These are phyloP conservation scores for Cygnus buccinator DNA, from an alignment of 2,113 vertebrate species.

Conservation along the genomic window DNA sequence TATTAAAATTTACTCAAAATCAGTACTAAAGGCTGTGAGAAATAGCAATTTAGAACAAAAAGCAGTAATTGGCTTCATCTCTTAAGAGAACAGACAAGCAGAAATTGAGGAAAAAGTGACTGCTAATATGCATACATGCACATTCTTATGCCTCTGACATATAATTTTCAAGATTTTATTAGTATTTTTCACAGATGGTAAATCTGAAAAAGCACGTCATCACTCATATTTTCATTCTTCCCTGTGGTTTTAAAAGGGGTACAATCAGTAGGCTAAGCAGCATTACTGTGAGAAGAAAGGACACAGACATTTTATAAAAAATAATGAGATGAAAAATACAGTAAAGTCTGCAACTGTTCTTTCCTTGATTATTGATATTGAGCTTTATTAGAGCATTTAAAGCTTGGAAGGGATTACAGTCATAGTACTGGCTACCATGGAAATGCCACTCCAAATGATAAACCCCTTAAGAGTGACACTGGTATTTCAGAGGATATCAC, in stretches of 20 bases:
- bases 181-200: not conserved
- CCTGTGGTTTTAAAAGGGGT: not conserved
- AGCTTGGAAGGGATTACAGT: conserved; percentile 28
- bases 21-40: not conserved
- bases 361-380: conserved; percentile 26
- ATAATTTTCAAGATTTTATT: not conserved
- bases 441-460: conserved; percentile 46
- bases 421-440: conserved; percentile 1
- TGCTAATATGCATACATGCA: not conserved
- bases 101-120: not conserved
- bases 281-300: conserved; percentile 32
- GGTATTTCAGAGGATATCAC: conserved; percentile 12
- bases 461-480: not conserved
- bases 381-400: conserved; percentile 52
- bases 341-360: not conserved
- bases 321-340: not conserved
- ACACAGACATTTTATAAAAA: not conserved
- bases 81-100: not conserved
- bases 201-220: not conserved
- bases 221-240: not conserved
- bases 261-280: not conserved
- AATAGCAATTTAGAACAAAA: conserved; percentile 31
- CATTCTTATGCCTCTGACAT: not conserved
- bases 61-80: not conserved
- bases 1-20: not conserved